A percentile compares a stretch with the other conserved stretches of the same genome.
phyloP scores from a whole-genome alignment of 2,888 invertebrate species.

The Eilema depressum region DNA sequence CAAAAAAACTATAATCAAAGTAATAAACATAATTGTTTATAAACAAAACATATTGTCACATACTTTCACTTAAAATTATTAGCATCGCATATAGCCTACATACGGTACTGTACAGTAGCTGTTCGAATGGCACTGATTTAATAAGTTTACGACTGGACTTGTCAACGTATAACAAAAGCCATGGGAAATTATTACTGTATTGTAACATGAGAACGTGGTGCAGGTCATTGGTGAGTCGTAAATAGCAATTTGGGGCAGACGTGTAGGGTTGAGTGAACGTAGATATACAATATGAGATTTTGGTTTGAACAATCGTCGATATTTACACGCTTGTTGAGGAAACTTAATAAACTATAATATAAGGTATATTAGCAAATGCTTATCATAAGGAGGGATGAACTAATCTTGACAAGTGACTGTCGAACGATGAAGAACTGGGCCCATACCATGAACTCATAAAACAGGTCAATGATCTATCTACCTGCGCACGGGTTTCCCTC shows the following conservation, averaged over 20 bases:
- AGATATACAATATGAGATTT: constrained; percentile 12
- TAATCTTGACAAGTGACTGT: too few species aligned
- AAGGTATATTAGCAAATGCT: background rate
- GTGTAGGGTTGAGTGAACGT: constrained; percentile 38
- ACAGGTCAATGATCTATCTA: too few species aligned
- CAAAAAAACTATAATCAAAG: background rate
- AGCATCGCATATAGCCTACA: background rate
- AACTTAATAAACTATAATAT: background rate
- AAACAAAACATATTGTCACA: too few species aligned
- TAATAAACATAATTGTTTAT: background rate
- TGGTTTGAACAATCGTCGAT: constrained; percentile 13
- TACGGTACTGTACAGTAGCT: constrained; percentile 31
- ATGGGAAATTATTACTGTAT: constrained; percentile 60
- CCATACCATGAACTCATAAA: too few species aligned
- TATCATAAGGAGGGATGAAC: too few species aligned
- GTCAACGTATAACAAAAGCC: constrained; percentile 66
- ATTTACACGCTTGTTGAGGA: background rate
- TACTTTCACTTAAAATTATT: background rate
- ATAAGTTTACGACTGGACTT: constrained; percentile 65
- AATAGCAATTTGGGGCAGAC: constrained; percentile 64
- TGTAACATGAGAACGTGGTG: constrained; percentile 58
- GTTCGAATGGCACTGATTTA: constrained; percentile 54
- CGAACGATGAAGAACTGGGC: too few species aligned
- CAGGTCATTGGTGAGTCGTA: constrained; percentile 65
- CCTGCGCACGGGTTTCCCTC: too few species aligned